Conservation (phyloP, 1,140 invertebrate genomes). For the Telenomus remus region DNA sequence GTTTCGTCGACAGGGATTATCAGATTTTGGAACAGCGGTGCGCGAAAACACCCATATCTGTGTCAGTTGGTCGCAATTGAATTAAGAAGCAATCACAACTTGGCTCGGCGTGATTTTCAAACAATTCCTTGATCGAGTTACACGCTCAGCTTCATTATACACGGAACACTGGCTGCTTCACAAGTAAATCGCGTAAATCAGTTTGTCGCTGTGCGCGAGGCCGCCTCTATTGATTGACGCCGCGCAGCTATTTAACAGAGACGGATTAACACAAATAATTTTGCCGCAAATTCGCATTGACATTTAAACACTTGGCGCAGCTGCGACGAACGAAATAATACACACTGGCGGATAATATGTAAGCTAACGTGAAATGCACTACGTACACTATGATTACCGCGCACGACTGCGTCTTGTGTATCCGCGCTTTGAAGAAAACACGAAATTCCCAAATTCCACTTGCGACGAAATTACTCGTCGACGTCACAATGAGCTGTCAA, state of each 20-base stretch:
- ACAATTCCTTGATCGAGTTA: too few species aligned
- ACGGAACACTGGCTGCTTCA: too few species aligned
- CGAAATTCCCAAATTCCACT: constrained; percentile 8
- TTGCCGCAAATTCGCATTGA: neutral
- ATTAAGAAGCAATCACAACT: neutral
- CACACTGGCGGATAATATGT: too few species aligned
- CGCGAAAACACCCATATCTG: neutral
- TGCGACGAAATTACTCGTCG: constrained; percentile 28
- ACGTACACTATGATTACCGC: constrained; percentile 25
- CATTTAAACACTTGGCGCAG: constrained; percentile 3
- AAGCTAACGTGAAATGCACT: constrained; percentile 3
- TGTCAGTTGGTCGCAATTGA: constrained; percentile 1
- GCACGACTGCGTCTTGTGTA: constrained; percentile 1
- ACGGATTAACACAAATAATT: neutral
- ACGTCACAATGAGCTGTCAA: constrained; percentile 33
- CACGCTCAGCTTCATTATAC: too few species aligned
- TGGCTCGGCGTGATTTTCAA: neutral
- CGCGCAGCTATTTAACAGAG: too few species aligned
- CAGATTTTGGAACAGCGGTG: neutral
- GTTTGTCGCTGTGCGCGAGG: too few species aligned
- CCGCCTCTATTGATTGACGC: too few species aligned
- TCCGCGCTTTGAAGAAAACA: constrained; percentile 13
- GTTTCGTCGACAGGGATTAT: constrained; percentile 4
- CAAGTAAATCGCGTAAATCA: too few species aligned
- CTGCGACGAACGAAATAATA: too few species aligned